Conservation (phyloP, 2,888 invertebrate species). For the Alloscopus bannaensis region DNA sequence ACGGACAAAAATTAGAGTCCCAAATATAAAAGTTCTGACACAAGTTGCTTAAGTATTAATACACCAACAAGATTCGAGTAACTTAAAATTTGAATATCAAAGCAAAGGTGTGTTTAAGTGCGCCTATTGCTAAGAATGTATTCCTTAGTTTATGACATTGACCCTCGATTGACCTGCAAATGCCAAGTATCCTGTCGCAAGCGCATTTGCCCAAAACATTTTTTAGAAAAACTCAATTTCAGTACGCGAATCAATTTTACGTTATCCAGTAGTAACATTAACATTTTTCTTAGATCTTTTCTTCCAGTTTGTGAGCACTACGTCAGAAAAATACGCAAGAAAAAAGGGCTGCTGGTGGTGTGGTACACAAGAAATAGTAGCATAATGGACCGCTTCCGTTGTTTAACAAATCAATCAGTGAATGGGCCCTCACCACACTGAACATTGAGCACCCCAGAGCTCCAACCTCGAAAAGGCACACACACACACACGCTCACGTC, state of each 20-base stretch:
- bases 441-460: not conserved
- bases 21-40: not conserved
- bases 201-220: too few species aligned
- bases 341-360: not conserved
- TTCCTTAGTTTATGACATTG: too few species aligned
- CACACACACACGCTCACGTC: constrained; percentile 21
- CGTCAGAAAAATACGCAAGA: not conserved
- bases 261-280: too few species aligned
- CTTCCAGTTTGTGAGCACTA: constrained; percentile 11
- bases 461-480: not conserved
- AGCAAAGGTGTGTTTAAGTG: not conserved
- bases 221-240: too few species aligned
- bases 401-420: constrained; percentile 25
- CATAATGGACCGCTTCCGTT: constrained; percentile 21
- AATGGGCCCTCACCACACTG: constrained; percentile 1
- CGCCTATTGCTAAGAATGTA: too few species aligned
- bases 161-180: too few species aligned
- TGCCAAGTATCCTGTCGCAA: too few species aligned
- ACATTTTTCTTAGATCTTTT: too few species aligned
- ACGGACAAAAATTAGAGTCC: not conserved
- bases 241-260: too few species aligned
- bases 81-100: not conserved
- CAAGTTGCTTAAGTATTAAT: not conserved
- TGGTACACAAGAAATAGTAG: not conserved
- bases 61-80: not conserved